Evolutionary conservation across 64 coral and sea anemone genomes (phyloP), one percentile per base, ranked within the genome.

Genomic region (Actinia tenebrosa): DNA sequence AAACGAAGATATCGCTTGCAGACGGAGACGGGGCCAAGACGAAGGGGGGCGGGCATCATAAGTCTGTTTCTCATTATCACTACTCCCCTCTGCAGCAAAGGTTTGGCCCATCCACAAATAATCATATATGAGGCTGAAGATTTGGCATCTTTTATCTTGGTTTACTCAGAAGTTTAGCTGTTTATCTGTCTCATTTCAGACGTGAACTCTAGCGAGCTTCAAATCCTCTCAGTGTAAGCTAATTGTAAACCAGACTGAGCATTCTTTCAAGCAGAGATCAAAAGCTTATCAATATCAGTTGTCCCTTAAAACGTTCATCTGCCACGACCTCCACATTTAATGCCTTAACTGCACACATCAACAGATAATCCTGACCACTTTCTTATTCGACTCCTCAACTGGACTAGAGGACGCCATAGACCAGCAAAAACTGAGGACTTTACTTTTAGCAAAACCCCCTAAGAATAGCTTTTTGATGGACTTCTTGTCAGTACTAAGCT

Each of bases 281-380:
- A 53, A 81, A 81, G 79, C 79, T 81, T 81, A 81, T 81, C 79
- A 81, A 81, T 79, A 79, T 81, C 79, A 50, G 79, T 81, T 81
- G 79, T 81, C 79, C 79, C 79, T 81, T 19, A 50, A 81, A 81
- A 45, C 79, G 79, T 53, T 81, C 79, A 81, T 81, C 79, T 81
- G 79, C 44, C 79, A 81, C 79, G 79, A 81, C 79, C 79, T 23
- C 79, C 79, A 50, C 79, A 16, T 81, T 50, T 81, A 81, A 81
- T 81, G 50, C 79, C 79, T 53, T 81, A 81, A 81, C 79, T 81
- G 50, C 79, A 81, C 79, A 81, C 42, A 81, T 81, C 79, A 81
- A 81, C 79, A 81, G 79, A 81, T 81, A 81, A 81, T 81, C 79
- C 45, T 53, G 19, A 81, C 79, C 79, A 81, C 42, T 81, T 81